Base-by-base conservation (phyloP, 2,113 vertebrate genomes). In the Toxotes jaculatrix region DNA sequence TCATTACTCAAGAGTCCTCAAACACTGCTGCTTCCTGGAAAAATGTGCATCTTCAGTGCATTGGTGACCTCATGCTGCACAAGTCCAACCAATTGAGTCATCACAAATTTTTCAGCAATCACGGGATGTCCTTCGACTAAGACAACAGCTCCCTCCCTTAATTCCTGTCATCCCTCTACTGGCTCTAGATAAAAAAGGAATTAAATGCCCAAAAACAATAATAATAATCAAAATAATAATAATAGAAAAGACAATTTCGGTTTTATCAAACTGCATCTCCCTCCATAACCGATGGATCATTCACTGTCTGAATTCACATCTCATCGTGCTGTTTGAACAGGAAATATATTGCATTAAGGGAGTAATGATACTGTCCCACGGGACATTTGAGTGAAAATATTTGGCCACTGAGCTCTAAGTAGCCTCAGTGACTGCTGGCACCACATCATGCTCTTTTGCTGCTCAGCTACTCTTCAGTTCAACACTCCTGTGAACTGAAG, bases 261-360 rank as follows among this genome's bases (percentile, higher is more conserved):
- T 13, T 12, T 59, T 1, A 51, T 57, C 16, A 27, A 38, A 32
- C 42, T 32, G 60, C 13, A 64, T 45, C 23, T 14, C 1, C 56
- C 47, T 49, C 47, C 47, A 34, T 2, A 34, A 55, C 5, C 32
- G 3, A 16, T 45, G 2, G 17, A 38, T 12, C 5, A 0, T 27
- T 38, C 6, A 23, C n/a, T 56, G 47, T 57, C 32, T 7, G 17
- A 10, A 36, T 5, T 47, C 45, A 34, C 45, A 62, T 45, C 14
- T 5, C 4, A 38, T 75, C 45, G 42, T n/a, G 27, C 12, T 12
- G 47, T 42, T 76, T 57, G 17, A 72, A 79, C 75, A 80, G 65
- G 70, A 82, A 79, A 57, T 49, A 45, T 31, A 79, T 68, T 40
- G 36, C 36, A 42, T 80, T 49, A 27, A 81, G 27, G 23, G 57